These are phyloP conservation scores for Oscarella lobularis DNA, from an alignment of 37 sponge, comb jelly and placozoan genomes.

Conservation along the genomic window DNA sequence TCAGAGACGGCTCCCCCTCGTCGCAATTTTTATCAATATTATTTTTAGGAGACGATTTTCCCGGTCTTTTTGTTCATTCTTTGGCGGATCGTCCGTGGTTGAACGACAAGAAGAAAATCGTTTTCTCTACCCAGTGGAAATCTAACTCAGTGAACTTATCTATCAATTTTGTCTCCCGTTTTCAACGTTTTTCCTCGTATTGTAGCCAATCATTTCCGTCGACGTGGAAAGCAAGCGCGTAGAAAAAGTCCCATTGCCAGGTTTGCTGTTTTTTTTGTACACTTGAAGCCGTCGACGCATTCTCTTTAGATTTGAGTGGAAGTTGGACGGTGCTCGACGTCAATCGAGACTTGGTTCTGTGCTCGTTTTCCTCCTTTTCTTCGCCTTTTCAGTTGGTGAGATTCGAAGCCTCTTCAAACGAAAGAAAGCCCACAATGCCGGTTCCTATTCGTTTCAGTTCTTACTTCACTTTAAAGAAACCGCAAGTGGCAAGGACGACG, in stretches of 20 bases:
- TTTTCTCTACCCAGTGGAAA: constrained; percentile 24
- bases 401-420: too few species aligned
- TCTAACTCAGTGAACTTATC: constrained; percentile 2
- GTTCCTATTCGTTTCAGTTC: too few species aligned
- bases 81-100: constrained; percentile 58
- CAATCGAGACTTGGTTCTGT: constrained; percentile 32
- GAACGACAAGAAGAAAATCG: constrained; percentile 10
- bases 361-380: constrained; percentile 39
- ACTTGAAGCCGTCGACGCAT: too few species aligned
- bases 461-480: too few species aligned
- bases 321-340: constrained; percentile 65
- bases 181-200: background rate
- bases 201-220: too few species aligned
- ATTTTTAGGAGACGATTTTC: constrained; percentile 41
- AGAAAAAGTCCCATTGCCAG: too few species aligned
- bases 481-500: too few species aligned
- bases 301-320: constrained; percentile 22
- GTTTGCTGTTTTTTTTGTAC: too few species aligned
- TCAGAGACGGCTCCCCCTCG: too few species aligned
- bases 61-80: constrained; percentile 41
- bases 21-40: too few species aligned
- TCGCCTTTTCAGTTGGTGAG: constrained; percentile 39
- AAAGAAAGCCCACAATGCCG: too few species aligned
- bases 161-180: background rate
- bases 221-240: too few species aligned